A percentile compares a stretch with the other conserved stretches of the same genome.
These are phyloP conservation scores for Sylvia atricapilla DNA, from an alignment of 2,113 vertebrate species.

Conservation along the genomic window DNA sequence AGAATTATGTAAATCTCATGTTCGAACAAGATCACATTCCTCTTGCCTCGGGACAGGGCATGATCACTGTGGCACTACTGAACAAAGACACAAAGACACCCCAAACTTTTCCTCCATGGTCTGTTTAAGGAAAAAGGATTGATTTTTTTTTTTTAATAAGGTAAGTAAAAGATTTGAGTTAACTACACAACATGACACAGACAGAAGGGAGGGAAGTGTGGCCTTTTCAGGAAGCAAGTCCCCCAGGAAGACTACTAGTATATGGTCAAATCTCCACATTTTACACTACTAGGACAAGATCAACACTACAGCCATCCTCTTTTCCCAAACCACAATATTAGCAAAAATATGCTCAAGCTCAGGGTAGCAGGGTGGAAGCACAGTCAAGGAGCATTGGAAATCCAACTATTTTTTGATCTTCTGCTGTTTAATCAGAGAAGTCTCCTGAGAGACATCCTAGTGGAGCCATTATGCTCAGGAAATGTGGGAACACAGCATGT, in stretches of 20 bases:
- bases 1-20: not conserved
- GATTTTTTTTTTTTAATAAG: not conserved
- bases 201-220: not conserved
- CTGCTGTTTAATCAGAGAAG: not conserved
- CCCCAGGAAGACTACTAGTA: not conserved
- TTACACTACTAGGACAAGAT: not conserved
- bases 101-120: not conserved
- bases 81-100: not conserved
- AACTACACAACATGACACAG: not conserved
- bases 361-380: not conserved
- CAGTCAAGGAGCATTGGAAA: not conserved
- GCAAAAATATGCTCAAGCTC: not conserved
- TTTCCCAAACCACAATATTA: not conserved
- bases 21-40: not conserved
- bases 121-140: not conserved
- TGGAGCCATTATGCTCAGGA: not conserved
- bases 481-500: not conserved
- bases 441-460: not conserved
- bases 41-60: not conserved
- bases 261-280: not conserved
- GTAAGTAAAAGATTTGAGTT: not conserved
- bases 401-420: not conserved
- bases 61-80: not conserved
- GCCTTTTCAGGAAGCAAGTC: not conserved
- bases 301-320: not conserved